Conservation (phyloP, 2,888 invertebrate genomes). For the Chaetogeoica ovagalla region DNA sequence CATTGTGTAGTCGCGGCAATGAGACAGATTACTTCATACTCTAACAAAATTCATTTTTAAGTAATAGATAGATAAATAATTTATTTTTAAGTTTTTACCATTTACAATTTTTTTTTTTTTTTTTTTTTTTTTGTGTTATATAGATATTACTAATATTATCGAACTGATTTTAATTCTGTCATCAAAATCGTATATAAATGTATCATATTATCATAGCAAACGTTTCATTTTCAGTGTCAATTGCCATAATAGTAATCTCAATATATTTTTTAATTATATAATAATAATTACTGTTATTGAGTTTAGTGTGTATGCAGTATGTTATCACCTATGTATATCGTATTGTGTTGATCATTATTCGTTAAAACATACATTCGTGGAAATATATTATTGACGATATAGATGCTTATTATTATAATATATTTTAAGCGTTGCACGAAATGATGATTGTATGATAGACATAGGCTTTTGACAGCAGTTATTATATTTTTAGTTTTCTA, state of each 20-base stretch:
- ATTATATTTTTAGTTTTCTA: conserved; percentile 11
- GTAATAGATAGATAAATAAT: not conserved
- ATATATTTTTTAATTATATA: not conserved
- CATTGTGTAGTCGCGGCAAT: too few relatives aligned
- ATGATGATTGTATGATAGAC: conserved; percentile 7
- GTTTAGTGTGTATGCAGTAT: conserved; percentile 24
- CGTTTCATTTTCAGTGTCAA: conserved; percentile 11
- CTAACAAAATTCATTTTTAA: too few relatives aligned
- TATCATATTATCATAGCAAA: conserved; percentile 15
- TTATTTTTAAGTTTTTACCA: not conserved
- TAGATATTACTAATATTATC: too few relatives aligned
- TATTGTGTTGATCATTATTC: conserved; percentile 20
- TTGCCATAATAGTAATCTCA: conserved; percentile 19
- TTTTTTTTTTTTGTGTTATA: too few relatives aligned
- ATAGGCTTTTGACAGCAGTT: too few relatives aligned
- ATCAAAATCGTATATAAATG: not conserved
- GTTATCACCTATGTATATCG: conserved; percentile 7
- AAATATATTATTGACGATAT: not conserved
- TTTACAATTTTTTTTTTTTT: not conserved
- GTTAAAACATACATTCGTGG: not conserved
- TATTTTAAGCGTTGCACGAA: conserved; percentile 13
- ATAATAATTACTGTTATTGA: conserved; percentile 17
- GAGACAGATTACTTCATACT: too few relatives aligned
- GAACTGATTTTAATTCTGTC: not conserved
- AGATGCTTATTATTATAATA: conserved; percentile 17